These are phyloP conservation scores for Phylloscopus trochiloides DNA, from an alignment of 2,113 vertebrate genomes.

Conservation along the genomic window DNA sequence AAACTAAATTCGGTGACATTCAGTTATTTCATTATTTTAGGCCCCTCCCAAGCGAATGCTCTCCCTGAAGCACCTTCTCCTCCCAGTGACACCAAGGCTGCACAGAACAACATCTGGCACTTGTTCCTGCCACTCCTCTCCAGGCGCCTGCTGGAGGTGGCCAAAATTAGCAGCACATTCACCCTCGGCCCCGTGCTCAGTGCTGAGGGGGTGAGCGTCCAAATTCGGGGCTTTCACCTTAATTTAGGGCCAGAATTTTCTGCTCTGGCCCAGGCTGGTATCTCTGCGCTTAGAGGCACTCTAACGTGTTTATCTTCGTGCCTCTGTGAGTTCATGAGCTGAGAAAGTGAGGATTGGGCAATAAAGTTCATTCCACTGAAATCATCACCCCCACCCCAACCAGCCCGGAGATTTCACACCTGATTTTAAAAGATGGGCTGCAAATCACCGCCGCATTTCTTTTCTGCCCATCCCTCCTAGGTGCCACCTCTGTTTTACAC, in stretches of 20 bases:
- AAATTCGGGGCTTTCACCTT: not conserved
- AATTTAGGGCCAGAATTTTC: not conserved
- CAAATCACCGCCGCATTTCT: accelerated
- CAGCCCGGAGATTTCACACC: not conserved
- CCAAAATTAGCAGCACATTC: not conserved
- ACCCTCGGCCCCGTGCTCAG: not conserved
- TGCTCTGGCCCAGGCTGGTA: accelerated
- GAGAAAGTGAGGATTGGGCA: not conserved
- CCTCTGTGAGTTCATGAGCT: not conserved
- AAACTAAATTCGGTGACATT: constrained; percentile 25
- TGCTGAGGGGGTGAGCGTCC: not conserved
- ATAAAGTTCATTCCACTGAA: not conserved
- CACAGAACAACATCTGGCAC: constrained; percentile 12
- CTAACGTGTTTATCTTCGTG: not conserved
- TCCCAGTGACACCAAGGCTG: constrained; percentile 53
- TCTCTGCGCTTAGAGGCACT: not conserved
- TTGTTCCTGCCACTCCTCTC: not conserved
- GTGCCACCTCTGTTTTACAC: not conserved
- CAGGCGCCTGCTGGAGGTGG: not conserved
- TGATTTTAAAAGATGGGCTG: not conserved
- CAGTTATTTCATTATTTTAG: constrained; percentile 38
- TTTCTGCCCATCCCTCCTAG: not conserved
- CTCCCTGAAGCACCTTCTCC: constrained; percentile 39
- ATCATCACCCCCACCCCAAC: not conserved
- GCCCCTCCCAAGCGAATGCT: constrained; percentile 5